phyloP scores from a whole-genome alignment of 2,888 invertebrate genomes.

The Ptycholaimellus sp. region DNA sequence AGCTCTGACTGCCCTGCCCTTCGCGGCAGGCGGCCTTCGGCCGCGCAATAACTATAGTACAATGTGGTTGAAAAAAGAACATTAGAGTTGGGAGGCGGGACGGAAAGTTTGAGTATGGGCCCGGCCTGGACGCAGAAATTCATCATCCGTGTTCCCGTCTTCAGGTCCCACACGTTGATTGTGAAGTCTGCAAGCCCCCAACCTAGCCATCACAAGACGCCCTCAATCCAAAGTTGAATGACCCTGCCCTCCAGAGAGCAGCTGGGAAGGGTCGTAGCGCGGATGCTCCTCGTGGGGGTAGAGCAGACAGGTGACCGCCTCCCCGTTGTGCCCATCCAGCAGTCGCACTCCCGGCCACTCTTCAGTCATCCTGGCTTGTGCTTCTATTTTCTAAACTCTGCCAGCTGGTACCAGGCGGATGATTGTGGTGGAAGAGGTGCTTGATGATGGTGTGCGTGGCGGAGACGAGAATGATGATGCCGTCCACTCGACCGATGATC shows the following conservation, averaged over 20 bases:
- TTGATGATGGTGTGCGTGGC: conserved; percentile 82
- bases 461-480: conserved; percentile 76
- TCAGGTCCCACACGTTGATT: conserved; percentile 81
- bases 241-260: conserved; percentile 13
- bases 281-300: conserved; percentile 66
- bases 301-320: conserved; percentile 71
- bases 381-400: too few relatives aligned
- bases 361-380: too few relatives aligned
- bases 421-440: conserved; percentile 47
- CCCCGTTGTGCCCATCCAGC: conserved; percentile 63
- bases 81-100: conserved; percentile 59
- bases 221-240: too few relatives aligned
- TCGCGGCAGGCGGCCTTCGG: too few relatives aligned
- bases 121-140: conserved; percentile 94
- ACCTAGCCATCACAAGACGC: too few relatives aligned
- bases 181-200: conserved; percentile 97
- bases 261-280: conserved; percentile 35
- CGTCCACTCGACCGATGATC: conserved; percentile 80
- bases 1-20: too few relatives aligned
- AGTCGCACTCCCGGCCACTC: conserved; percentile 26
- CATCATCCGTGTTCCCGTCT: conserved; percentile 61
- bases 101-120: conserved; percentile 71
- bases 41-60: too few relatives aligned
- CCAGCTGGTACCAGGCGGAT: too few relatives aligned
- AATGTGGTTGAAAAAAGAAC: too few relatives aligned